Evolutionary conservation across 2,888 invertebrate genomes (phyloP), one percentile per base, ranked within the genome.

Genomic region (Esperia sulphurella): DNA sequence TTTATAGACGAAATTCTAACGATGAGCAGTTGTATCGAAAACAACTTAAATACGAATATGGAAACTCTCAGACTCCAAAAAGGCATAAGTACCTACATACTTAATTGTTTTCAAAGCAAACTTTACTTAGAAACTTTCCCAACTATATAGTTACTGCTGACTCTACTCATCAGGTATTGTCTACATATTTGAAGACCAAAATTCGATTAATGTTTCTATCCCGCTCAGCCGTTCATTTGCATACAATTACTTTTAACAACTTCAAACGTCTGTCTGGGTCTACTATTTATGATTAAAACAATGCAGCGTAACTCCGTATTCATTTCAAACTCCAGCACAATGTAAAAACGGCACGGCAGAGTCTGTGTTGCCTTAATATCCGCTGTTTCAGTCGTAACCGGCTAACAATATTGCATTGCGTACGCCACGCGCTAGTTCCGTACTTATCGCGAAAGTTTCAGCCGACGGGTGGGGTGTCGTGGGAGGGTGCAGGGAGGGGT

Each of bases 321-420:
- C 77, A 82, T 83, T 81, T 79, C 64, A 74, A 81, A 79, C 79
- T 77, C 75, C 59, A 61, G 69, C 74, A 77, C 79, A 83, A 77
- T 81, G 79, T 83, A 83, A 83, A 85, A 85, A 85, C 77, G 75
- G 78, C 61, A 71, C 74, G 71, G 65, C 70, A 65, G 68, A 73
- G 76, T 79, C 73, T 70, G 74, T 79, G 79, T 81, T 79, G 84
- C 83, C 84, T 85, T 88, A 86, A 87, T 87, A 86, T 86, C 87
- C 85, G 86, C 81, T 80, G 85, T 85, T 86, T 79, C 81, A 85
- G 80, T 86, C 83, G 82, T 82, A 86, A 84, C 84, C 79, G 79
- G 83, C 84, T 86, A 87, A 88, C 88, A 87, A 87, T 89, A 88
- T 89, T 88, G 88, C 85, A 79, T 85, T 88, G 88, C 88, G 88